A percentile compares a stretch with the other conserved stretches of the same genome.
Conservation (phyloP, 2,888 invertebrate genomes). For the Yponomeuta evonymella region DNA sequence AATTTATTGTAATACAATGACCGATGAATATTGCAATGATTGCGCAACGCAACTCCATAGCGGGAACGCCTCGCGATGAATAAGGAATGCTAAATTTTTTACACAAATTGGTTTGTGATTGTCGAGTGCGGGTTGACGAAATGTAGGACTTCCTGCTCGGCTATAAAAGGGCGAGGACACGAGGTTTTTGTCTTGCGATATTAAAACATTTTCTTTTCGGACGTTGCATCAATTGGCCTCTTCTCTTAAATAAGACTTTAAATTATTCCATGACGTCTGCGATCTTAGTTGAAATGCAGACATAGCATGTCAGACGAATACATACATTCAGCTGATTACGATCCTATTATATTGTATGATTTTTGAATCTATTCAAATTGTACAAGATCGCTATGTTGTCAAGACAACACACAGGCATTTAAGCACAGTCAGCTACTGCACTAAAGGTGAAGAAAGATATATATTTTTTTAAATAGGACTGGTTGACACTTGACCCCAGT, state of each 20-base stretch:
- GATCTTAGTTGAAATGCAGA: neutral
- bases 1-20: conserved; percentile 67
- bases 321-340: neutral
- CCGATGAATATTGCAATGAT: conserved; percentile 56
- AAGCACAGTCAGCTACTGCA: no score
- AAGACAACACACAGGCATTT: neutral
- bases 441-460: no score
- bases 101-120: neutral
- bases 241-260: neutral
- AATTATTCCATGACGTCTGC: conserved; percentile 1
- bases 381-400: neutral
- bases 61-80: conserved; percentile 2
- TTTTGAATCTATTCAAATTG: neutral
- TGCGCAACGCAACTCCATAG: conserved; percentile 33
- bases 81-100: conserved; percentile 5
- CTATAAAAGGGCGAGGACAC: neutral
- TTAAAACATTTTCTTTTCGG: neutral
- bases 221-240: neutral
- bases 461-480: no score
- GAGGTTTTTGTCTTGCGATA: neutral
- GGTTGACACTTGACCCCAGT: no score
- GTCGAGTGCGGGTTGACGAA: neutral
- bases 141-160: conserved; percentile 2
- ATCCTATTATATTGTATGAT: neutral
- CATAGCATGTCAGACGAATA: neutral